Base-by-base conservation (phyloP, 1,140 invertebrate genomes). In the Patella vulgata region DNA sequence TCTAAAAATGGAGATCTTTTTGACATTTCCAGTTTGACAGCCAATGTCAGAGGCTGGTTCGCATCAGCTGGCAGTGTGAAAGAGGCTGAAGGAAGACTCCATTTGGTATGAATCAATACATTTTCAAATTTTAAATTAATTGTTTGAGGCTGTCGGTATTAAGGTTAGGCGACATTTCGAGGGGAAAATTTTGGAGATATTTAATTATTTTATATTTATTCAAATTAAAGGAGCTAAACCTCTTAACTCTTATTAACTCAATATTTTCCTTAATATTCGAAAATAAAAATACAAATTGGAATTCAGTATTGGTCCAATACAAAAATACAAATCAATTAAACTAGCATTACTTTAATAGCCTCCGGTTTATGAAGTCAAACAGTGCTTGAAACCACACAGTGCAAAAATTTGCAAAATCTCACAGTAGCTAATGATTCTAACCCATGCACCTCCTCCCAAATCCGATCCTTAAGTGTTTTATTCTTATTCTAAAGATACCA, bases 401-500 rank as follows among this genome's bases (percentile, higher is more conserved):
- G n/a, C n/a, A n/a, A n/a, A n/a, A n/a, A n/a, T n/a, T n/a, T n/a
- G n/a, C n/a, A n/a, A n/a, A n/a, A n/a, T n/a, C n/a, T n/a, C n/a
- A n/a, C n/a, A n/a, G n/a, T n/a, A n/a, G n/a, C n/a, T n/a, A n/a
- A n/a, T n/a, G n/a, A n/a, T n/a, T n/a, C n/a, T n/a, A n/a, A n/a
- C n/a, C n/a, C n/a, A n/a, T n/a, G n/a, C n/a, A n/a, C n/a, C n/a
- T n/a, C n/a, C n/a, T n/a, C n/a, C n/a, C n/a, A n/a, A n/a, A n/a
- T n/a, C n/a, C n/a, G 19, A 21, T 9, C 6, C 21, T 21, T 30
- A 30, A 21, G 33, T 36, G 33, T 8, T 14, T 9, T 17, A 27
- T 30, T 47, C 17, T 21, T 51, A 43, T 44, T n/a, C 43, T 44
- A 25, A 56, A 74, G 71, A 36, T 73, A 19, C 36, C 62, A 30